Evolutionary conservation across 2,113 vertebrate genomes (phyloP), one percentile per base, ranked within the genome.

Genomic region (Benitochromis conjunctus): DNA sequence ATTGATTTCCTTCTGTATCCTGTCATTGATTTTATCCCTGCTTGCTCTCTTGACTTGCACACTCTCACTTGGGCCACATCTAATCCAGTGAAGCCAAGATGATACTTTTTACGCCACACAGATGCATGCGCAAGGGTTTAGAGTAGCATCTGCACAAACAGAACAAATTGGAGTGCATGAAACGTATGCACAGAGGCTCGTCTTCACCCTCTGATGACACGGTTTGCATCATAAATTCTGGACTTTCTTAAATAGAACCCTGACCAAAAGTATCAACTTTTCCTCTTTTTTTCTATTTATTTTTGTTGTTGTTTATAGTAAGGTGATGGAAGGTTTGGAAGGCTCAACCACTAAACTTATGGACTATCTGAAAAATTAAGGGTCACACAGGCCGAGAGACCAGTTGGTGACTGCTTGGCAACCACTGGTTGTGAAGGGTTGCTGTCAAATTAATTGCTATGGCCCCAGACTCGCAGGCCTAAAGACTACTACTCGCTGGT

Each of bases 11-110:
- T 8, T 64, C 9, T 24, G 80, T 88, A 91, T 94, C 92, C 89
- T 92, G 91, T 60, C 71, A 89, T 92, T 91, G 93, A 92, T 91
- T 78, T 1, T 60, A 18, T 46, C 48, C 66, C 34, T 41, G 56
- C 57, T 84, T 2, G 5, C 24, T 79, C n/a, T 53, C 7, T 71
- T 26, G 11, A 56, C 19, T 31, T 36, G 11, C 43, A 9, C 29
- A 60, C 26, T 36, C 18, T 7, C 58, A 64, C 6, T 18, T 16
- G 53, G 19, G 7, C 14, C 19, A 66, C 38, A 78, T 84, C 16
- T 74, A 79, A 2, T 41, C 31, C 12, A 43, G 38, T 9, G 11
- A 76, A 5, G 14, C 31, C 21, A 31, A 29, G 46, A 53, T 31
- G 51, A 76, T 76, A 76, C 71, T 29, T 31, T 29, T 29, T 76